A percentile compares a stretch with the other conserved stretches of the same genome.
Conservation (phyloP, 30 jellyfish, hydroid and myxozoan genomes). For the Mastigias papua region DNA sequence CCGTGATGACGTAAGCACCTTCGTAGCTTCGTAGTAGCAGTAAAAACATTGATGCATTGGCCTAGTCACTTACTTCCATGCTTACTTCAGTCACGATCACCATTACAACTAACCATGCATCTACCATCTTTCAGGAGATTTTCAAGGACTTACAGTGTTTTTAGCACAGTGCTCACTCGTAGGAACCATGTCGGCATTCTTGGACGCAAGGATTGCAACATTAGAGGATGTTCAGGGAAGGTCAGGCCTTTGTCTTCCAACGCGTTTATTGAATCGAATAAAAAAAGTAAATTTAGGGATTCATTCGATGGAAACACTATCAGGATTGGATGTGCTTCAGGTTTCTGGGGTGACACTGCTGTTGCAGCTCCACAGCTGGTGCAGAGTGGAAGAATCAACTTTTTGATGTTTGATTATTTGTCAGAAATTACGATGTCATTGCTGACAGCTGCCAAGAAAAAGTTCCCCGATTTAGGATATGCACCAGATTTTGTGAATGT, state of each 20-base stretch:
- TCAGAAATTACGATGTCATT: conserved; percentile 94
- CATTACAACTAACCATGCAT: neutral
- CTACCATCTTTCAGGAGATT: neutral
- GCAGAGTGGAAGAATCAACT: conserved; percentile 78
- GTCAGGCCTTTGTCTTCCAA: neutral
- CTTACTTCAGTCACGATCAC: too few relatives aligned
- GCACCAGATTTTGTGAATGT: conserved; percentile 89
- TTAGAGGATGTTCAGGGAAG: neutral
- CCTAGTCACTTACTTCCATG: too few relatives aligned
- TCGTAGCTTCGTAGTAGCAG: too few relatives aligned
- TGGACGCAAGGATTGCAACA: neutral
- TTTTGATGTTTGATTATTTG: conserved; percentile 85
- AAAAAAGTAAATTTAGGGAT: neutral
- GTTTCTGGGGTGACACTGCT: conserved; percentile 96
- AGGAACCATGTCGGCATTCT: neutral
- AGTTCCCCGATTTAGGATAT: conserved; percentile 80
- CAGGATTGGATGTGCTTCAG: conserved; percentile 95
- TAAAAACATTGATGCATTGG: too few relatives aligned
- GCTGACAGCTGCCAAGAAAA: conserved; percentile 80
- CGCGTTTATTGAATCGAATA: neutral
- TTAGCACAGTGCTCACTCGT: neutral
- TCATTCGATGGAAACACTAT: conserved; percentile 41
- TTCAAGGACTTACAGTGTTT: neutral
- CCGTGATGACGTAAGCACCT: too few relatives aligned
- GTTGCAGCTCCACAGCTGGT: conserved; percentile 96